phyloP scores from a whole-genome alignment of 1,140 invertebrate species.

The Caerostris extrusa region DNA sequence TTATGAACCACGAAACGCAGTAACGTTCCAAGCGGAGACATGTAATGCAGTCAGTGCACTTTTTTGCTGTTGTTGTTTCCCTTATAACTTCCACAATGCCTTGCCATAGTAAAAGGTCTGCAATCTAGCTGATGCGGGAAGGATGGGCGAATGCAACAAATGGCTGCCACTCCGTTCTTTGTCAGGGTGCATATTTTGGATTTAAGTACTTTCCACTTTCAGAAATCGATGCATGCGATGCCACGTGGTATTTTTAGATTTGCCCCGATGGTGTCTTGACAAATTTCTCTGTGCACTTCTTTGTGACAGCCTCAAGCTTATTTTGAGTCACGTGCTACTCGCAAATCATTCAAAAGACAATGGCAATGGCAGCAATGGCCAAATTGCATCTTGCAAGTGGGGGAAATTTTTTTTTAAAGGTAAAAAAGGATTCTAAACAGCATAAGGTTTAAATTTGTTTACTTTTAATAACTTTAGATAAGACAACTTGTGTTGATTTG shows the following conservation, averaged over 20 bases:
- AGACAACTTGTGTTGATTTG: too few species aligned
- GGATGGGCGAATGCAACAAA: neutral
- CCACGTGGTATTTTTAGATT: neutral
- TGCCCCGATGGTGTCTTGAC: neutral
- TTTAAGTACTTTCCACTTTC: slow-evolving; percentile 48
- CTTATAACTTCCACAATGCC: neutral
- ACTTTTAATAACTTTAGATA: too few species aligned
- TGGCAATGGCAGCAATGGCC: neutral
- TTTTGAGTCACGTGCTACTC: neutral
- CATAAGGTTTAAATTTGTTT: too few species aligned
- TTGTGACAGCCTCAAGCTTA: slow-evolving; percentile 24
- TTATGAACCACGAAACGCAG: slow-evolving; percentile 63
- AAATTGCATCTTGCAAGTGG: neutral
- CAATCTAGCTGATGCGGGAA: neutral
- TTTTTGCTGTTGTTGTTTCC: neutral
- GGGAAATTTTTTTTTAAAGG: too few species aligned
- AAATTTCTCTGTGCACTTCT: neutral
- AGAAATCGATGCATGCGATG: slow-evolving; percentile 33
- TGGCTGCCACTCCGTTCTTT: slow-evolving; percentile 25
- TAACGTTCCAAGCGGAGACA: neutral
- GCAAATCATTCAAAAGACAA: slow-evolving; percentile 40
- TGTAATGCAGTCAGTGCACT: neutral
- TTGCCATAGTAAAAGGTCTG: neutral
- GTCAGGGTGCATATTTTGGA: slow-evolving; percentile 57
- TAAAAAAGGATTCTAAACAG: too few species aligned